Evolutionary conservation across 2,113 vertebrate species (phyloP), one percentile per base, ranked within the genome.

Genomic region (Bolborhynchus lineola): DNA sequence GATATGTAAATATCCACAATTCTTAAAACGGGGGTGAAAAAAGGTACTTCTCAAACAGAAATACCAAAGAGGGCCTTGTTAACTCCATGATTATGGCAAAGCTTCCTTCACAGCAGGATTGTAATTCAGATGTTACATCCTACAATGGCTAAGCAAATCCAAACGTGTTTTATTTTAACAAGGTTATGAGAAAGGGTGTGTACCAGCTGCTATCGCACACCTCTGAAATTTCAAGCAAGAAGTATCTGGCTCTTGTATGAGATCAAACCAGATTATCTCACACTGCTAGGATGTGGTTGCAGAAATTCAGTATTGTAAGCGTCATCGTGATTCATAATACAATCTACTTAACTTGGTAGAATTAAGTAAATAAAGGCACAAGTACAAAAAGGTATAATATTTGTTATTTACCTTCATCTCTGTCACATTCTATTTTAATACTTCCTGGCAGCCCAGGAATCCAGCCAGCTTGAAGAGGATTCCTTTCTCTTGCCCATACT

Each of bases 91-190:
- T 78, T 86, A 77, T 53, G 18, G 95, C 86, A 96, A 95, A 96
- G 75, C 47, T 95, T 17, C 65, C 44, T 86, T 68, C 47, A 5
- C 10, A 44, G 55, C n/a, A 4, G 41, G 86, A 84, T 42, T 96
- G 50, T 85, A 94, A 94, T 80, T 93, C 74, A 84, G 78, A 96
- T 95, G 80, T 91, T 96, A 77, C 67, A 33, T 90, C 86, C 67
- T 91, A 74, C 96, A 89, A 71, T 65, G 62, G 78, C 91, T 94
- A 83, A 97, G 91, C 95, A 97, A 96, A 98, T 97, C 96, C 93
- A 60, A 88, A 96, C 96, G 93, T 97, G 87, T 96, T 95, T 94
- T 89, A 84, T 71, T 97, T 93, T 86, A 94, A 75, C 71, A 74
- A 11, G 26, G 35, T 94, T 97, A 93, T 25, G 24, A 92, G 85